Evolutionary conservation across 2,888 invertebrate species (phyloP).

Genomic region (Dryobotodes eremita): DNA sequence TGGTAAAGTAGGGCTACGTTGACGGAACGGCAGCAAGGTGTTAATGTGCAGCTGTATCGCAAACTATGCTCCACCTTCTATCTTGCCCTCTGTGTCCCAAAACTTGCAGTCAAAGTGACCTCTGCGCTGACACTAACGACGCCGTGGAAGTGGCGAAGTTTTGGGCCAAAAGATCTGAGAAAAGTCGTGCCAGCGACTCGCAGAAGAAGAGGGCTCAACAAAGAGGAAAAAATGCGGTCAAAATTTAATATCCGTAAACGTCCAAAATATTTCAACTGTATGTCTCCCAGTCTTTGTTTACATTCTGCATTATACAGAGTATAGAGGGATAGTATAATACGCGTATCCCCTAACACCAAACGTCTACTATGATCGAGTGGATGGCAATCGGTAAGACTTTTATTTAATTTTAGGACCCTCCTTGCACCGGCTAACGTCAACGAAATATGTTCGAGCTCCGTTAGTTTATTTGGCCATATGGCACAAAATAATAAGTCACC

Average conservation of each 20-base stretch:
- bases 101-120: too few relatives aligned
- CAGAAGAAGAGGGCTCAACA: neutral
- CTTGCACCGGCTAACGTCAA: constrained; percentile 21
- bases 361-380: constrained; percentile 52
- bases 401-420: constrained; percentile 52
- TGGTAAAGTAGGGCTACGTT: too few relatives aligned
- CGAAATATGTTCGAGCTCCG: constrained; percentile 33
- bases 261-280: neutral
- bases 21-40: too few relatives aligned
- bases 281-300: constrained; percentile 10
- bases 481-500: constrained; percentile 14
- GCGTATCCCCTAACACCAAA: constrained; percentile 21
- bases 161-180: too few relatives aligned
- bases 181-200: too few relatives aligned
- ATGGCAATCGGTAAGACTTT: constrained; percentile 40
- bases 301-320: constrained; percentile 25
- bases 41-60: too few relatives aligned
- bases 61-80: too few relatives aligned
- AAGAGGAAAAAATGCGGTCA: neutral
- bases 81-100: too few relatives aligned
- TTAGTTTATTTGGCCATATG: constrained; percentile 32
- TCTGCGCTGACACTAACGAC: too few relatives aligned
- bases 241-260: neutral
- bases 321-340: constrained; percentile 10
- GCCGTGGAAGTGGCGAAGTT: too few relatives aligned